Conservation (phyloP, 2,113 vertebrate genomes). For the Clarias macrocephalus region DNA sequence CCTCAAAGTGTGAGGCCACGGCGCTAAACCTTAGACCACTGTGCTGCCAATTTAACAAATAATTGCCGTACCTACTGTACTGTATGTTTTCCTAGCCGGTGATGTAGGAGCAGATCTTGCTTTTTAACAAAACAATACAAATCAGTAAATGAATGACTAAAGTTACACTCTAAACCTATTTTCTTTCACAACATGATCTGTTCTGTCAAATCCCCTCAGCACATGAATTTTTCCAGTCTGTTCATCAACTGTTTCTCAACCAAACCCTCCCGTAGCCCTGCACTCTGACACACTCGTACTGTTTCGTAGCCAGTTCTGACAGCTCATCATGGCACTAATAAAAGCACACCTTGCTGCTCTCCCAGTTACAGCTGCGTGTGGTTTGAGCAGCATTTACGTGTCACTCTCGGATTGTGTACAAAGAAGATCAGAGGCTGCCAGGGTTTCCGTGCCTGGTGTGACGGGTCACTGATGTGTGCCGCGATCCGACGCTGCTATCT, state of each 20-base stretch:
- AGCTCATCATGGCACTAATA: slow-evolving; percentile 22
- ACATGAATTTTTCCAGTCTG: neutral
- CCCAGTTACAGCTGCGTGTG: neutral
- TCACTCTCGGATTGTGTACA: slow-evolving; percentile 41
- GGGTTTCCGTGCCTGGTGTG: slow-evolving; percentile 48
- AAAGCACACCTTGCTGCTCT: slow-evolving; percentile 5
- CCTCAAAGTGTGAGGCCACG: too few species aligned
- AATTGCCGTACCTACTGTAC: neutral
- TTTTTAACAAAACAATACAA: neutral
- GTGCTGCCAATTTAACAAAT: too few species aligned
- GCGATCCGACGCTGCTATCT: slow-evolving; percentile 43
- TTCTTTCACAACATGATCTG: neutral
- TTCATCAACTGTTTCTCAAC: neutral
- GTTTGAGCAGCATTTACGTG: slow-evolving; percentile 25
- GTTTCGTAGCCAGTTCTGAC: slow-evolving; percentile 24
- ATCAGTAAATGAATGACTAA: neutral
- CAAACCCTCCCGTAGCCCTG: neutral
- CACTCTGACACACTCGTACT: neutral
- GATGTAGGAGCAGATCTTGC: neutral
- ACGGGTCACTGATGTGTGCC: slow-evolving; percentile 50
- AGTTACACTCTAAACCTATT: neutral
- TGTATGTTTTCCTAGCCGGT: neutral
- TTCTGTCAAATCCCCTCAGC: neutral
- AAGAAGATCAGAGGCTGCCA: neutral
- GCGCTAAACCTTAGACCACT: too few species aligned